A percentile compares a stretch with the other conserved stretches of the same genome.
Evolutionary conservation across 2,113 vertebrate genomes (phyloP).

Genomic region (Xenotilapia caudafasciata): DNA sequence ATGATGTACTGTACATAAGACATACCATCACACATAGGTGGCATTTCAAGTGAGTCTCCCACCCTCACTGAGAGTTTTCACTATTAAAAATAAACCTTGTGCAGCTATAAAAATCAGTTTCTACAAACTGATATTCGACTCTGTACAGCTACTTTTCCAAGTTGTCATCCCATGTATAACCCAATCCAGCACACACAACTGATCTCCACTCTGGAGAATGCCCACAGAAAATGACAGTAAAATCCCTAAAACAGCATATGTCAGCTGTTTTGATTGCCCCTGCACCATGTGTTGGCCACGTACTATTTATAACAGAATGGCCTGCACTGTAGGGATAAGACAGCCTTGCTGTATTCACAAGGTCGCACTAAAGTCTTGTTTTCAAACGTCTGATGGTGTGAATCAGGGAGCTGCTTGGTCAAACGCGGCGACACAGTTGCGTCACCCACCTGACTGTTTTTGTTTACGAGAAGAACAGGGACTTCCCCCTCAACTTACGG

Average conservation of each 20-base stretch:
- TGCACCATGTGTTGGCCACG: constrained; percentile 43
- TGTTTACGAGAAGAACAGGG: neutral
- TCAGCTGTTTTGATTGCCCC: constrained; percentile 27
- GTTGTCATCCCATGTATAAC: neutral
- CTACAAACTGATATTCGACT: neutral
- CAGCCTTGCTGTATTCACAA: constrained; percentile 19
- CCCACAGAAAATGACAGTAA: constrained; percentile 35
- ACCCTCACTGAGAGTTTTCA: neutral
- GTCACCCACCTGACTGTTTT: neutral
- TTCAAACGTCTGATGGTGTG: neutral
- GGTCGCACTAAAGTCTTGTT: neutral
- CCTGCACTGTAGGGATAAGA: constrained; percentile 16
- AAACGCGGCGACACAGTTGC: neutral
- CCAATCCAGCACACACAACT: neutral
- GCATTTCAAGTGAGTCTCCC: neutral
- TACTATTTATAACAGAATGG: constrained; percentile 51
- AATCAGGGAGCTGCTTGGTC: neutral
- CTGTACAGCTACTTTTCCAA: neutral
- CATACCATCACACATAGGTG: neutral
- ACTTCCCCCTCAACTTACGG: neutral
- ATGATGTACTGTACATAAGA: neutral
- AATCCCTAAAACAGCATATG: constrained; percentile 28
- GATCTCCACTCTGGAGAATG: neutral
- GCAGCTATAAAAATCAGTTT: neutral
- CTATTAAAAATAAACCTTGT: neutral